Evolutionary conservation across 2,113 vertebrate species (phyloP), one percentile per base, ranked within the genome.

Genomic region (Castor canadensis): DNA sequence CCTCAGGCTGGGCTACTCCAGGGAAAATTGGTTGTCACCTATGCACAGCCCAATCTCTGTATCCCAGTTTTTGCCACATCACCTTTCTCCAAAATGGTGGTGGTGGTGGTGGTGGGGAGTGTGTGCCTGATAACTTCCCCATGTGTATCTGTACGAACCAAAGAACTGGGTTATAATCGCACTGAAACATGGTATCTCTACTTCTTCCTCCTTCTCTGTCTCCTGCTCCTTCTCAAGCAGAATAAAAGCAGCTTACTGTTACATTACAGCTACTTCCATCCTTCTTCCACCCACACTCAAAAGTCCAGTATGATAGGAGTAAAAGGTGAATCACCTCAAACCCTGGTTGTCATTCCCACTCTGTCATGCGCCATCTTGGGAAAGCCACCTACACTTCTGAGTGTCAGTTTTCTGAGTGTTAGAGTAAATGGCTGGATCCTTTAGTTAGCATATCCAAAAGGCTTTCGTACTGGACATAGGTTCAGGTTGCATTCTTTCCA

Each of bases 21-120:
- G 93, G 19, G 6, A 76, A 13, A 43, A 11, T 12, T 6, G 38
- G 58, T 10, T 19, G 47, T 58, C 60, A 0, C 24, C 38, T 1
- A 0, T 2, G 47, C 11, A 1, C 4, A 4, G 15, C 6, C 1
- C 13, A 52, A 6, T 49, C 11, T 22, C 35, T 24, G 7, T 3
- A 4, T 35, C 67, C 24, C 17, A 0, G 9, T 24, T 7, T 3
- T 6, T 22, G 13, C 24, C 12, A 22, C 15, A 5, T 32, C 19
- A 4, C 45, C 45, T 38, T 30, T 32, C 45, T 82, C 40, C 20
- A 9, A 62, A 22, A 0, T 5, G 77, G 77, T 28, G 13, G n/a
- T 20, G 20, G n/a, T n/a, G n/a, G n/a, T n/a, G n/a, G n/a, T n/a
- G n/a, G n/a, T n/a, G 40, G 62, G 30, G 30, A 28, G 26, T 2